Base-by-base conservation (phyloP, 2,797 vertebrate species). In the Mus minutoides region DNA sequence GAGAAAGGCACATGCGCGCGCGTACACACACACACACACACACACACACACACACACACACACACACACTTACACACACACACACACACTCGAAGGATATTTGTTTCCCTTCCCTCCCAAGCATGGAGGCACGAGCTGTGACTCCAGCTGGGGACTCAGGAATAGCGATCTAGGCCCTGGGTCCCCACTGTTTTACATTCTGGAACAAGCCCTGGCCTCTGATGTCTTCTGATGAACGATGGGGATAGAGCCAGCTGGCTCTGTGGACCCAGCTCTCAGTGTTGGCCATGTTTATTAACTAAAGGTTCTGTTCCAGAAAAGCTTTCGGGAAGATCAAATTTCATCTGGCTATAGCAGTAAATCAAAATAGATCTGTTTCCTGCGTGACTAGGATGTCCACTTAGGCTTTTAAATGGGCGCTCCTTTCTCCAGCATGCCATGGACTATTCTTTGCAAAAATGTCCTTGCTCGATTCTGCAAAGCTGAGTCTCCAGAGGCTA, bases 261-360 rank as follows among this genome's bases (percentile, higher is more conserved):
- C 6, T 31, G n/a, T 46, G n/a, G 67, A 84, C 76, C 34, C n/a
- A 56, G 71, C 4, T 62, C 24, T 77, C 34, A 1, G 1, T 43
- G 58, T 2, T 46, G 12, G 11, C 24, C 22, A 52, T 12, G 12
- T 26, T 69, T 29, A 40, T 34, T 75, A 54, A 54, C 92, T 40
- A 14, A 88, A 84, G 46, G 62, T 60, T 54, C 71, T 29, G 29
- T 62, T 79, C 46, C n/a, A 54, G 60, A 40, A 94, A 56, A 37
- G 26, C 78, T 92, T 92, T 79, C 19, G 77, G 71, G 92, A 49
- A 71, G 71, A 85, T 85, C 76, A 88, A 71, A 88, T 92, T 93
- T 56, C 88, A 90, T 12, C 84, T 69, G 49, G 75, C 58, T 78
- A 5, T 62, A 83, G 86, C 82, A 76, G 73, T 77, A 87, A 91